phyloP scores from a whole-genome alignment of 2,888 invertebrate genomes.

The Hymenopus coronatus region DNA sequence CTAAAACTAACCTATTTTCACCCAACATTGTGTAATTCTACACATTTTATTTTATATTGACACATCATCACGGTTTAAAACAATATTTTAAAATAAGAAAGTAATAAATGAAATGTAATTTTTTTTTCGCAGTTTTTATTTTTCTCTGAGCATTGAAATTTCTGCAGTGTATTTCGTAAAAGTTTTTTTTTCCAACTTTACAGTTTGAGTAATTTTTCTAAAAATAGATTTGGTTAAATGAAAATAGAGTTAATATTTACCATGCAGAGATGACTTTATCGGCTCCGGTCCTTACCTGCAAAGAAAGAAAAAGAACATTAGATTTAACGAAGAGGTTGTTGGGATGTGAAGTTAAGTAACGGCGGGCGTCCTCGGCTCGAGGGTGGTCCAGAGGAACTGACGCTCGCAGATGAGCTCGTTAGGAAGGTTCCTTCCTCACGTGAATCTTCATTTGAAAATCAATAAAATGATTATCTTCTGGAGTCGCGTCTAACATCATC shows the following conservation, averaged over 20 bases:
- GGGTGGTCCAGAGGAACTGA: background rate
- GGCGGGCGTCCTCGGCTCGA: background rate
- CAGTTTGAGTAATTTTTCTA: too few relatives aligned
- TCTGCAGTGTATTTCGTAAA: too few relatives aligned
- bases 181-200: too few relatives aligned
- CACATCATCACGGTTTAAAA: too few relatives aligned
- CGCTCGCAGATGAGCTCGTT: background rate
- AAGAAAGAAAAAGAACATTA: background rate
- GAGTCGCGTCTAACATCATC: background rate
- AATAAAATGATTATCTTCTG: background rate
- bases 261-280: background rate
- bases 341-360: background rate
- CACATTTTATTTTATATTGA: too few relatives aligned
- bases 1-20: too few relatives aligned
- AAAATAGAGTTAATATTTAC: background rate
- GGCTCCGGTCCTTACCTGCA: background rate
- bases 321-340: background rate
- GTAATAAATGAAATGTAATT: too few relatives aligned
- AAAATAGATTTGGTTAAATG: too few relatives aligned
- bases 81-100: too few relatives aligned
- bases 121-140: too few relatives aligned
- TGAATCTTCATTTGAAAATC: background rate
- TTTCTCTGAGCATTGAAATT: too few relatives aligned
- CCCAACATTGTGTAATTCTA: too few relatives aligned
- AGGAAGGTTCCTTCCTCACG: background rate